Evolutionary conservation across 1,140 invertebrate genomes (phyloP).

Genomic region (Lepidostoma basale): DNA sequence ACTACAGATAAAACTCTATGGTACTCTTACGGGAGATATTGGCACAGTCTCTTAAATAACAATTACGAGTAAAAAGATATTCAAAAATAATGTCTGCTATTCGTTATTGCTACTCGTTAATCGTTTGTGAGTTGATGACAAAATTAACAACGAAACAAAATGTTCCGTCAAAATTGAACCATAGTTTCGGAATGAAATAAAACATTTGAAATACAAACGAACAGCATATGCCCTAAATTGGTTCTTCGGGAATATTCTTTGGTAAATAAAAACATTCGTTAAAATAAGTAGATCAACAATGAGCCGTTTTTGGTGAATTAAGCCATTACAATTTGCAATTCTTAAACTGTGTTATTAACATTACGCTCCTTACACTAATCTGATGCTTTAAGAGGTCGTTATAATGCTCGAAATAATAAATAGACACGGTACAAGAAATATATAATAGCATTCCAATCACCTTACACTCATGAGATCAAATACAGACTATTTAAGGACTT

Average conservation of each 20-base stretch:
- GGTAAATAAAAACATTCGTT: slow-evolving; percentile 20
- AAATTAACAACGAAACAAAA: too few species aligned
- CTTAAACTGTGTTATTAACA: neutral
- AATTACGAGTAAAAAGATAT: slow-evolving; percentile 12
- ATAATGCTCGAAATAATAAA: slow-evolving; percentile 22
- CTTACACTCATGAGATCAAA: slow-evolving; percentile 30
- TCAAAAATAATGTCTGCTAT: too few species aligned
- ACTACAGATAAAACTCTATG: neutral
- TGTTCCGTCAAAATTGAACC: too few species aligned
- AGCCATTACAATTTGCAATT: neutral
- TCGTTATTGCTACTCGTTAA: too few species aligned
- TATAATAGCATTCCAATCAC: neutral
- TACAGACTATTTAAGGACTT: slow-evolving; percentile 33
- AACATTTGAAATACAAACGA: too few species aligned
- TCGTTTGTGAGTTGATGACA: too few species aligned
- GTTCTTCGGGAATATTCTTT: slow-evolving; percentile 12
- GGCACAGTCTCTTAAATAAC: slow-evolving; percentile 10
- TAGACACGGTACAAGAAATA: slow-evolving; percentile 8
- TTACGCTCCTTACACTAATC: neutral
- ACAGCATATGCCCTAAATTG: too few species aligned
- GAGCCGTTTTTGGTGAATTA: slow-evolving; percentile 16
- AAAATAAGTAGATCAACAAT: slow-evolving; percentile 16
- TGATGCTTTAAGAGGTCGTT: neutral
- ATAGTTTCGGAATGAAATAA: too few species aligned
- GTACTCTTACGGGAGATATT: neutral